These are phyloP conservation scores for Sceloporus undulatus DNA, from an alignment of 2,113 vertebrate genomes.

Conservation along the genomic window DNA sequence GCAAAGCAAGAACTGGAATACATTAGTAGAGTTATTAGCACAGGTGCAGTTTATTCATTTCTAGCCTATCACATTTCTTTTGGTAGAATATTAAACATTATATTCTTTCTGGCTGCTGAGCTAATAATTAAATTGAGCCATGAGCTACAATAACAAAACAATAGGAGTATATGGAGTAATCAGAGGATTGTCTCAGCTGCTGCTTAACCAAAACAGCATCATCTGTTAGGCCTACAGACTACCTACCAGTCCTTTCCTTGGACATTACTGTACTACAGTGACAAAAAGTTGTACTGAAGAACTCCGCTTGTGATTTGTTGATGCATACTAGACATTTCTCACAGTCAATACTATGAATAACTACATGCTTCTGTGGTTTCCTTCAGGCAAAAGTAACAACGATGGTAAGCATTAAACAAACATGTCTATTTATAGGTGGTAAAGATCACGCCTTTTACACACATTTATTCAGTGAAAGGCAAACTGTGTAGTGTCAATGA, in stretches of 20 bases:
- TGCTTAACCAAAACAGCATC: background rate
- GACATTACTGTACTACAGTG: background rate
- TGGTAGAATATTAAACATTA: background rate
- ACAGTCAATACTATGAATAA: background rate
- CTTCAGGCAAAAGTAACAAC: background rate
- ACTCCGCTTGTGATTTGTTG: background rate
- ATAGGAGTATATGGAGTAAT: background rate
- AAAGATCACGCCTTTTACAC: constrained; percentile 26
- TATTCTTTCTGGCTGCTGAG: background rate
- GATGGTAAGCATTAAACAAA: background rate
- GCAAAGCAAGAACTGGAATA: constrained; percentile 9
- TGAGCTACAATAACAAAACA: background rate
- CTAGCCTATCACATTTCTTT: constrained; percentile 18
- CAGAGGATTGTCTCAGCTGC: background rate
- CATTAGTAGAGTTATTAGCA: background rate
- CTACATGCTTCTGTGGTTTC: constrained; percentile 15
- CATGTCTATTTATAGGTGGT: background rate
- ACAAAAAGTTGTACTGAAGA: constrained; percentile 1
- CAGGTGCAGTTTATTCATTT: background rate
- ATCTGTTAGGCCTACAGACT: no score
- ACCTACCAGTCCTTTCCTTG: background rate
- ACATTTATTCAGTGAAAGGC: background rate
- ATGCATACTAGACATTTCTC: background rate
- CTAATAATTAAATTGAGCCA: background rate
- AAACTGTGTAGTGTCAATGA: constrained; percentile 33